Evolutionary conservation across 53 echinoderm and acorn worm genomes (phyloP).

Genomic region (Holothuria leucospilota): DNA sequence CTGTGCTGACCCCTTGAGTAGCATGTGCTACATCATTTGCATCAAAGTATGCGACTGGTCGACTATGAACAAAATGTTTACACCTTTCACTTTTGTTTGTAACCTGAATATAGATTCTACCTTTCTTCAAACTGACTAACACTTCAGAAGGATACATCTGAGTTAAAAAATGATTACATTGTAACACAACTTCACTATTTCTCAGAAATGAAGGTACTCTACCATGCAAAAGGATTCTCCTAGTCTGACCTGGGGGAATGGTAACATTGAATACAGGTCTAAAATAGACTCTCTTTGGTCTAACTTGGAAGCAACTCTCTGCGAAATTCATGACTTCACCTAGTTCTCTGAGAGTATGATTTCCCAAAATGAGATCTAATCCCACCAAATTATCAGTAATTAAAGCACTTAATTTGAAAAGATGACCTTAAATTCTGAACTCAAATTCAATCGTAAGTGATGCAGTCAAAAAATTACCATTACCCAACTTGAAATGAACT

Average conservation of each 20-base stretch:
- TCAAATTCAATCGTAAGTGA: neutral
- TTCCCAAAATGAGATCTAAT: too few species aligned
- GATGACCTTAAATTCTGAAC: neutral
- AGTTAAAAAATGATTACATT: neutral
- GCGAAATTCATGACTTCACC: too few species aligned
- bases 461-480: neutral
- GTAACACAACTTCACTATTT: neutral
- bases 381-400: too few species aligned
- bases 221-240: neutral
- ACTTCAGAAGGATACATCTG: constrained; percentile 21
- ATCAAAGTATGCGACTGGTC: neutral
- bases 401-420: neutral
- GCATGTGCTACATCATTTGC: neutral
- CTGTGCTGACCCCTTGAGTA: neutral
- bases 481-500: neutral
- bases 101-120: constrained; percentile 2
- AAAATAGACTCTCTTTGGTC: too few species aligned
- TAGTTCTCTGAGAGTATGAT: too few species aligned
- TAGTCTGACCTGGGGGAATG: neutral
- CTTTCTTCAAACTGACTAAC: neutral
- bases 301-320: too few species aligned
- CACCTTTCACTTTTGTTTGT: neutral
- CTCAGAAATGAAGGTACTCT: constrained; percentile 3
- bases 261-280: too few species aligned
- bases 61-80: neutral